Base-by-base conservation (phyloP, 2,113 vertebrate genomes). In the Rhadina sibilatrix region DNA sequence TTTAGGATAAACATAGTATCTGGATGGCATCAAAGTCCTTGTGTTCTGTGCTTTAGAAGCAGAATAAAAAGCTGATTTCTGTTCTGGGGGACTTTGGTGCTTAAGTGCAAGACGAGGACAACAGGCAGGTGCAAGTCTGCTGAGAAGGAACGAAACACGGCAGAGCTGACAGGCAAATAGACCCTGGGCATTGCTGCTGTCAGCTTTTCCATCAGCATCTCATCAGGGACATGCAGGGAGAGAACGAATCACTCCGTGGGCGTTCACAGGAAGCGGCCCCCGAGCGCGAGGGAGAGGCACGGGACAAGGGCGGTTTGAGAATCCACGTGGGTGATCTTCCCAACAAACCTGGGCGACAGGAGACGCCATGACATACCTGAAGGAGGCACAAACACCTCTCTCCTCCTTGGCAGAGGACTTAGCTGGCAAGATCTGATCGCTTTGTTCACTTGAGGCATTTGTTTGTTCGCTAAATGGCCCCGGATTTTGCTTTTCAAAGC, bases 251-350 rank as follows among this genome's bases (percentile, higher is more conserved):
- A 4, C 46, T n/a, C 69, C 0, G 78, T 85, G 95, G 92, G 96
- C 0, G 83, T 57, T 65, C 21, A 1, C 94, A 94, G 95, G 92
- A 96, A 94, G 82, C 87, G 57, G 35, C 93, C 87, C 84, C 93
- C 59, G 33, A 90, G 81, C 1, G 18, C 4, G 60, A 87, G 92
- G 90, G 93, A 94, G 93, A 89, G 59, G 93, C 69, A 52, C 4
- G 44, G 93, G 95, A 82, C 95, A 79, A 38, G 64, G 84, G 76
- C 3, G 42, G 68, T 1, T 72, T 68, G 82, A 65, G 92, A 90
- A 93, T 93, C 90, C 90, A 65, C 0, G 89, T 94, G 96, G 94
- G 91, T 68, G 94, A 80, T 74, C 90, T 54, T 85, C 88, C 92
- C 85, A 79, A 75, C 57, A 37, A 76, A 50, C 50, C 80, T 17